phyloP scores from a whole-genome alignment of 2,113 vertebrate species.

The Grammatotria lemairii region DNA sequence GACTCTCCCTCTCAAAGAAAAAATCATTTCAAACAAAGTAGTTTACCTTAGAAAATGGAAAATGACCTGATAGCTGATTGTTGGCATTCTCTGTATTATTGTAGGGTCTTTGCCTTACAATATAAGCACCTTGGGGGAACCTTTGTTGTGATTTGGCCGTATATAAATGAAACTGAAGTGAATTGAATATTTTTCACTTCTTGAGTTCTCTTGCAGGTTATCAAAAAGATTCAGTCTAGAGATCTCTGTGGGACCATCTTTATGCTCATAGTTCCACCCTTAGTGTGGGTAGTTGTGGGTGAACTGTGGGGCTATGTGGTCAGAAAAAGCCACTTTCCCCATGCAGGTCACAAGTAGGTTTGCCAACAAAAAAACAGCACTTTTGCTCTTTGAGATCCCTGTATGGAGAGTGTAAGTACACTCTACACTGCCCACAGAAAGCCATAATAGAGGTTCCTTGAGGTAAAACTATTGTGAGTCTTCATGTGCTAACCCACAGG shows the following conservation, averaged over 20 bases:
- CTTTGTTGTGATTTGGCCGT: background rate
- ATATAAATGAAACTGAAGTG: background rate
- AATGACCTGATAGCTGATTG: background rate
- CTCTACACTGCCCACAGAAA: background rate
- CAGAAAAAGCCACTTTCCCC: background rate
- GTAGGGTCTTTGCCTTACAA: background rate
- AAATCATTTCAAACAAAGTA: background rate
- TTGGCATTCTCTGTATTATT: background rate
- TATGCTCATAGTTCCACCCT: background rate
- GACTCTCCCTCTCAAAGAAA: background rate
- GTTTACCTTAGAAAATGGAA: background rate
- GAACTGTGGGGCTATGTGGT: background rate
- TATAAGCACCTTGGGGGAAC: background rate
- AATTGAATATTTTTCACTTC: background rate
- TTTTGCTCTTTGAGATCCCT: background rate
- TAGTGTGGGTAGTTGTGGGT: background rate
- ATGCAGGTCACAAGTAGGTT: background rate
- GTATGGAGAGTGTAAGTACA: background rate
- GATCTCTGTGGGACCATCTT: background rate
- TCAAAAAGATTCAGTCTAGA: background rate
- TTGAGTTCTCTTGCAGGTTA: background rate
- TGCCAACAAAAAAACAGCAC: background rate
- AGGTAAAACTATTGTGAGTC: background rate
- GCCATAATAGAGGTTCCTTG: background rate
- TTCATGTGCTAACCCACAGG: background rate